Base-by-base conservation (phyloP, 53 echinoderm and acorn worm species). In the Henricia sp. region DNA sequence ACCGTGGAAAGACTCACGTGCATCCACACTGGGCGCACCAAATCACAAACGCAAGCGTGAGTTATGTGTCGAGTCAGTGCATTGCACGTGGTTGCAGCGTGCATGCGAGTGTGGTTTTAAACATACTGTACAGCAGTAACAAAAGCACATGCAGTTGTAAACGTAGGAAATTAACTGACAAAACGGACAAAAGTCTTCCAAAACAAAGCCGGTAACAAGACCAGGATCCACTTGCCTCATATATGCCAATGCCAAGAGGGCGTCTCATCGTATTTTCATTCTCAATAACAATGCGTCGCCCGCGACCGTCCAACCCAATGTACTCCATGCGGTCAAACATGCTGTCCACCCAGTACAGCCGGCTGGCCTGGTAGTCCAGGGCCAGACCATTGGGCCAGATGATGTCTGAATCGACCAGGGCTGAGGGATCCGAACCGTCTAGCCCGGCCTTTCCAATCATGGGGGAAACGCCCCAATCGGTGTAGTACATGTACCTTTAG, bases 401-500 rank as follows among this genome's bases (percentile, higher is more conserved):
- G 9, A 87, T 34, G 55, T 30, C 24, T 19, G 80, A 68, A 44
- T 80, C 20, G 23, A 82, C 68, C 77, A 87, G 57, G 17, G 40
- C n/a, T 4, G 32, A 38, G 10, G 67, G 77, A 28, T 78, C 14
- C 14, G 67, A 66, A 26, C 87, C 87, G 28, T 87, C 87, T 42
- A 87, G 42, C 32, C 77, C 78, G 13, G 87, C 87, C 53, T 78
- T 68, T 29, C 69, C 87, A 32, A 87, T 87, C 57, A 53, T 87
- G 14, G 87, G 67, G 35, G 2, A 5, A 0, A 13, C n/a, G 17
- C 85, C 85, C 85, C 85, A 85, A 34, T 80, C 87, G 13, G 87
- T 87, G 68, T 68, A 87, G 70, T 87, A 87, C 70, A 87, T 80
- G 25, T 37, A 87, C 44, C 87, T 87, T 42, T 25, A n/a, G 39